These are phyloP conservation scores for Acanthosoma haemorrhoidale DNA, from an alignment of 2,888 invertebrate species.

Conservation along the genomic window DNA sequence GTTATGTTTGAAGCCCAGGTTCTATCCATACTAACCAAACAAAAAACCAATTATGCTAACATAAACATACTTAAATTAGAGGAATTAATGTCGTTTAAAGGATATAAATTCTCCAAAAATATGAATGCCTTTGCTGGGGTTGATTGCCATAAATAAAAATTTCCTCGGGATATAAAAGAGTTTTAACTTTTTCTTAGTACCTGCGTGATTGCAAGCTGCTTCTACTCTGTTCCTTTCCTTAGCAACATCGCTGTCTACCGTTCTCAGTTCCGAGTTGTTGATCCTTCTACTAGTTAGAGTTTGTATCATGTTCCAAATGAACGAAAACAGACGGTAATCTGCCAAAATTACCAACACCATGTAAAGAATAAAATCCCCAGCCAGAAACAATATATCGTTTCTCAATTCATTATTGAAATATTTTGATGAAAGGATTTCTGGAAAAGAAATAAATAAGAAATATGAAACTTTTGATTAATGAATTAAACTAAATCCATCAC, in stretches of 20 bases:
- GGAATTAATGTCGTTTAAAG: too few relatives aligned
- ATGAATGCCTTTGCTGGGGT: too few relatives aligned
- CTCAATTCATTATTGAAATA: neutral
- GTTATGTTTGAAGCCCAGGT: too few relatives aligned
- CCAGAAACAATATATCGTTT: neutral
- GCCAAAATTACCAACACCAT: neutral
- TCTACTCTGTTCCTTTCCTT: neutral
- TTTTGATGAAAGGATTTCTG: neutral
- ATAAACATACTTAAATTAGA: too few relatives aligned
- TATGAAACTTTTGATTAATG: neutral
- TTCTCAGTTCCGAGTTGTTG: neutral
- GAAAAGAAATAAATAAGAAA: neutral
- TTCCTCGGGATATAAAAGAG: too few relatives aligned
- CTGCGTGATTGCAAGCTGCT: too few relatives aligned
- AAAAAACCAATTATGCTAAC: too few relatives aligned
- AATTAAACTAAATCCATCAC: neutral
- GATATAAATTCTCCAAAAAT: too few relatives aligned
- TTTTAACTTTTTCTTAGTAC: too few relatives aligned
- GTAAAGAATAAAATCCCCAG: neutral
- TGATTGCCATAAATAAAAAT: too few relatives aligned
- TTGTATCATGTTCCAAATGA: neutral
- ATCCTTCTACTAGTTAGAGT: neutral
- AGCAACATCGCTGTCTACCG: neutral
- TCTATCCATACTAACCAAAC: too few relatives aligned
- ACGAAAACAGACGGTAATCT: neutral